phyloP scores from a whole-genome alignment of 2,797 vertebrate genomes.

The Alcedo atthis region DNA sequence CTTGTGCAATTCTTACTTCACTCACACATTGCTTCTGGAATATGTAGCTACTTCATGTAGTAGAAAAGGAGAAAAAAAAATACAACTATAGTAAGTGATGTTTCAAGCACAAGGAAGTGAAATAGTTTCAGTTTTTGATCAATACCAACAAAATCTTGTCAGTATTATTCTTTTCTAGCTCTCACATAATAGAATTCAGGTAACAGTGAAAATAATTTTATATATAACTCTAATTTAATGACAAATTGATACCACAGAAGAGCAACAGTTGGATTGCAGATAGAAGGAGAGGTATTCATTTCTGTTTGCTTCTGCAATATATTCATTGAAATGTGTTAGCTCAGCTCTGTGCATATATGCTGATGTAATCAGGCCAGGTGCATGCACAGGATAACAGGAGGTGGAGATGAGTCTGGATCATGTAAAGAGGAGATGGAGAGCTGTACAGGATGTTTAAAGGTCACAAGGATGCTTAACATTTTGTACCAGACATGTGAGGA shows the following conservation, averaged over 20 bases:
- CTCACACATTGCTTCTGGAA: neutral
- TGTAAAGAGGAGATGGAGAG: neutral
- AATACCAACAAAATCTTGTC: neutral
- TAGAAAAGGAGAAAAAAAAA: neutral
- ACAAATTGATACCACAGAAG: neutral
- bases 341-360: constrained; percentile 47
- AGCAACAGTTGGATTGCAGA: neutral
- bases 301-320: constrained; percentile 38
- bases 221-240: neutral
- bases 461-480: constrained; percentile 24
- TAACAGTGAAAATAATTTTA: neutral
- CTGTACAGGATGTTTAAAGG: constrained; percentile 36
- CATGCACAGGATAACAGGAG: constrained; percentile 27
- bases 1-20: neutral
- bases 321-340: constrained; percentile 43
- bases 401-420: constrained; percentile 36
- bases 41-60: neutral
- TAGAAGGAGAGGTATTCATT: constrained; percentile 37
- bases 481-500: neutral
- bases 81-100: neutral
- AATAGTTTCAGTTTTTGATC: neutral
- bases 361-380: constrained; percentile 68
- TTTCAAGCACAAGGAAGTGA: neutral
- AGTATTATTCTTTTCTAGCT: neutral
- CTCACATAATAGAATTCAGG: neutral